Evolutionary conservation across 2,113 vertebrate genomes (phyloP).

Genomic region (Myxocyprinus asiaticus): DNA sequence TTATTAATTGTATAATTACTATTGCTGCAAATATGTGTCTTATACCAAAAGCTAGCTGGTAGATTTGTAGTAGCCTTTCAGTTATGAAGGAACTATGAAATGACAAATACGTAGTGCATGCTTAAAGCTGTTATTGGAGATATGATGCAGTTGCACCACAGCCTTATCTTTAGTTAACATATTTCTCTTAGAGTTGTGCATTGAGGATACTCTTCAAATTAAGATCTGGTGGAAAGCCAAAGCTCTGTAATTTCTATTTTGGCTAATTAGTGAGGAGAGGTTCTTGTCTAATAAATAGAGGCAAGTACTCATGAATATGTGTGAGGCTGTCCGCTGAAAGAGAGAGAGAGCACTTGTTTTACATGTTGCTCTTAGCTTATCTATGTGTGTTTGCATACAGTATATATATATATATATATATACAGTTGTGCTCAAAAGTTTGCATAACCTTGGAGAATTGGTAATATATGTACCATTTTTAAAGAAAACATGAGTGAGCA

Average conservation of each 20-base stretch:
- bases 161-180: constrained; percentile 39
- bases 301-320: constrained; percentile 74
- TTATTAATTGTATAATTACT: too few species aligned
- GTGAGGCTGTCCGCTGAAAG: constrained; percentile 58
- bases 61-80: too few species aligned
- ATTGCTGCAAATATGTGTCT: too few species aligned
- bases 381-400: background rate
- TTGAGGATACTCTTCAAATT: constrained; percentile 52
- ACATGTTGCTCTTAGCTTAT: constrained; percentile 14
- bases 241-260: constrained; percentile 69
- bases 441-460: too few species aligned
- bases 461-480: too few species aligned
- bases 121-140: constrained; percentile 26
- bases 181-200: constrained; percentile 33
- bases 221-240: constrained; percentile 60
- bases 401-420: background rate
- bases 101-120: background rate
- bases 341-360: constrained; percentile 57
- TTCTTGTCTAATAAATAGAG: constrained; percentile 69
- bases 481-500: too few species aligned
- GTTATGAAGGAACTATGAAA: too few species aligned
- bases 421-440: too few species aligned
- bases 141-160: constrained; percentile 20
- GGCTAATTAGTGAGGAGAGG: constrained; percentile 71
- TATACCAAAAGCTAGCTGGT: too few species aligned